Percentiles rank a stretch among this genome's conserved stretches.
Evolutionary conservation across 1,140 invertebrate species (phyloP).

Genomic region (Micrasema longulum): DNA sequence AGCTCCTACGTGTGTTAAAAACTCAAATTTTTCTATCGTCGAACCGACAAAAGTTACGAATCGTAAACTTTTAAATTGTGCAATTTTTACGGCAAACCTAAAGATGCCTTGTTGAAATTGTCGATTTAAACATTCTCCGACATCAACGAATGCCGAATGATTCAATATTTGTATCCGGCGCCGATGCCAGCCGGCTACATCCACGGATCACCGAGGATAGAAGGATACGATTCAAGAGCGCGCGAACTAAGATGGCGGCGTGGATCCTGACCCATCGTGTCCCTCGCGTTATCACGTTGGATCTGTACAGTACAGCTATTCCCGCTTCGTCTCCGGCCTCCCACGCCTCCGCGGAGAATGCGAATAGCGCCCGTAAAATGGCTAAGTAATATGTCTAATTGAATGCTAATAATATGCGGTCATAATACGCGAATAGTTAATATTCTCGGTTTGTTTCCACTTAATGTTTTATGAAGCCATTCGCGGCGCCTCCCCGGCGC

Average conservation of each 20-base stretch:
- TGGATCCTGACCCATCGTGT: too few species aligned
- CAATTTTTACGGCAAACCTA: too few species aligned
- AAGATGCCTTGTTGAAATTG: too few species aligned
- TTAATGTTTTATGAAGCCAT: conserved; percentile 27
- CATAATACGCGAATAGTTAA: conserved; percentile 20
- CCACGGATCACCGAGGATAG: not conserved
- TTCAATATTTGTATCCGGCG: too few species aligned
- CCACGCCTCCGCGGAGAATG: conserved; percentile 1
- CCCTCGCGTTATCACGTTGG: not conserved
- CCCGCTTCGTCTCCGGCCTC: not conserved
- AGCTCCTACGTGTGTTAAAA: too few species aligned
- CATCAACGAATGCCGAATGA: too few species aligned
- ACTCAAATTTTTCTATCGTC: too few species aligned
- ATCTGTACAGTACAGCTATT: not conserved
- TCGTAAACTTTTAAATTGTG: too few species aligned
- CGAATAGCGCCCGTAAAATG: conserved; percentile 19
- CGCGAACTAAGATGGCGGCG: too few species aligned
- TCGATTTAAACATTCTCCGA: too few species aligned
- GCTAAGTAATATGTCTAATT: conserved; percentile 8
- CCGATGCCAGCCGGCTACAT: too few species aligned
- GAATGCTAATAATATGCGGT: conserved; percentile 20
- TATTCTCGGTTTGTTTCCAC: conserved; percentile 28
- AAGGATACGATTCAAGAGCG: not conserved
- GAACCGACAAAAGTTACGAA: too few species aligned
- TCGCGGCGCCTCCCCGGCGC: conserved; percentile 2